Percentiles rank a stretch among this genome's conserved stretches.
Evolutionary conservation across 1,140 invertebrate species (phyloP).

Genomic region (Drosophila albomicans): DNA sequence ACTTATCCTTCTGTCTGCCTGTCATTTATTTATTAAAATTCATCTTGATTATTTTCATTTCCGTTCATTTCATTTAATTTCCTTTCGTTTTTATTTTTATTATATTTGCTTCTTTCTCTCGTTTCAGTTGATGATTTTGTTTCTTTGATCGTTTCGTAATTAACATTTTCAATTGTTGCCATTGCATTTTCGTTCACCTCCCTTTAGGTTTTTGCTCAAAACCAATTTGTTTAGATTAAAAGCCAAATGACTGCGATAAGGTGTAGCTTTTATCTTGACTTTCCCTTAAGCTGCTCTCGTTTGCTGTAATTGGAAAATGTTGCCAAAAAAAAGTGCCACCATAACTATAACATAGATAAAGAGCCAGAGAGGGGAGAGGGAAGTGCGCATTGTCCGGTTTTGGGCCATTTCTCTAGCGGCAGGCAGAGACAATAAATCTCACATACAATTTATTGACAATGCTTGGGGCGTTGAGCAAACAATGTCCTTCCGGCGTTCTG

Average conservation of each 20-base stretch:
- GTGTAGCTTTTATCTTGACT: neutral
- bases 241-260: slow-evolving; percentile 15
- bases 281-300: neutral
- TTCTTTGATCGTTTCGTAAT: neutral
- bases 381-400: slow-evolving; percentile 36
- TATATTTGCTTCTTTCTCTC: neutral
- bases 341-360: slow-evolving; percentile 10
- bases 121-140: neutral
- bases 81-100: neutral
- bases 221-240: slow-evolving; percentile 20
- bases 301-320: slow-evolving; percentile 63
- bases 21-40: slow-evolving; percentile 1
- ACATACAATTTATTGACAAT: slow-evolving; percentile 83
- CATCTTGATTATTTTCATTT: slow-evolving; percentile 2
- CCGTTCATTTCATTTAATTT: slow-evolving; percentile 10
- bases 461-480: slow-evolving; percentile 74
- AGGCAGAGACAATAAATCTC: slow-evolving; percentile 73
- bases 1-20: neutral
- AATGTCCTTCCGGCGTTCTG: slow-evolving; percentile 71
- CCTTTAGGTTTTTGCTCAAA: neutral
- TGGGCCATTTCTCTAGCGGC: slow-evolving; percentile 57
- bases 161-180: slow-evolving; percentile 3
- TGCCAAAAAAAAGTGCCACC: slow-evolving; percentile 29
- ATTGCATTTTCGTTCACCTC: neutral
- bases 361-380: neutral